Base-by-base conservation (phyloP, 2,113 vertebrate genomes). In the Eonycteris spelaea region DNA sequence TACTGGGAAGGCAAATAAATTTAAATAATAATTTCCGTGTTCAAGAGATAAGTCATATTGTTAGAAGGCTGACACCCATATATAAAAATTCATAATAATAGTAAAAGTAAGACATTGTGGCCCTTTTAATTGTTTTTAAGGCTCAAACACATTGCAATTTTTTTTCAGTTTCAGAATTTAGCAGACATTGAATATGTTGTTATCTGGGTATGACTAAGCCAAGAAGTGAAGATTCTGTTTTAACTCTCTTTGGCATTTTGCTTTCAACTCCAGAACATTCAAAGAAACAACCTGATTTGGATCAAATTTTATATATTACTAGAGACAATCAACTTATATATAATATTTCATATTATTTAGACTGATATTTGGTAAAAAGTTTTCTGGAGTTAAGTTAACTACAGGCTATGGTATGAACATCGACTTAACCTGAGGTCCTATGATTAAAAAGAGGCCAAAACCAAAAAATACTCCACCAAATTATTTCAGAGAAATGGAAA, bases 241-340 rank as follows among this genome's bases (percentile, higher is more conserved):
- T 79, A 73, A 79, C 33, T 63, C 53, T 95, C 53, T 48, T 92
- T n/a, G 95, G 35, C 14, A 91, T 79, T 94, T 90, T 77, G 21
- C 48, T 94, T 94, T 94, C 16, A 30, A 35, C 45, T 74, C 7
- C 5, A 82, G 80, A 94, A 84, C 33, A 90, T 93, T 71, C 75
- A 96, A 77, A 94, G 57, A 19, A 91, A 48, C 59, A 79, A 83
- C 16, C 3, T 85, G 68, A 95, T 86, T 95, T 92, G 59, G 61
- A n/a, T 53, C 79, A 94, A 87, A 85, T 88, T 88, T 92, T 80
- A 75, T 85, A 67, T 61, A 63, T 73, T 70, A n/a, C 53, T 45
- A 73, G 77, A 73, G 55, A 74, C 61, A 77, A 68, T 91, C 80
- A 94, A 63, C 43, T 96, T 95, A 95, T 24, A 88, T 45, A 51